These are phyloP conservation scores for Falco novaeseelandiae DNA, from an alignment of 2,797 vertebrate genomes.

Conservation along the genomic window DNA sequence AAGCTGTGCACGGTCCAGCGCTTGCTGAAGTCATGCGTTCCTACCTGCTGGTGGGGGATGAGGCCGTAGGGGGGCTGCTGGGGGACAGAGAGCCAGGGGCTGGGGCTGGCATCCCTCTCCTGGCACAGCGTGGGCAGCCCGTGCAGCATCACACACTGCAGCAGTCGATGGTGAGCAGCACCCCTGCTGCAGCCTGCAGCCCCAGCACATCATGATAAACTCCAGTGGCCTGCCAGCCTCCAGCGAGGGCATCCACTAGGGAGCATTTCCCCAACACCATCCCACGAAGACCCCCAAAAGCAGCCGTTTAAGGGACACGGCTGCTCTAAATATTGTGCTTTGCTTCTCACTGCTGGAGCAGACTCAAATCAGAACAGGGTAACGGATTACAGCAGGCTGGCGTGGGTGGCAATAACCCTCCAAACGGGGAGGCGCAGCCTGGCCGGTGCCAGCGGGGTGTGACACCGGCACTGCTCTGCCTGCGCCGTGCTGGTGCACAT, in stretches of 20 bases:
- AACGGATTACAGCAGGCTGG: background rate
- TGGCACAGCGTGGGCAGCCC: background rate
- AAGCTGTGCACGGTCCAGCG: background rate
- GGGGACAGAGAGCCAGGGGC: background rate
- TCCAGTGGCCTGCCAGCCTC: background rate
- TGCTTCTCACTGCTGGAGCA: background rate
- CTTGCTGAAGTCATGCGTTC: background rate
- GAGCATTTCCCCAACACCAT: background rate
- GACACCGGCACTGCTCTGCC: background rate
- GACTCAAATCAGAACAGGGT: background rate
- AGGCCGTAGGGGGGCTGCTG: background rate
- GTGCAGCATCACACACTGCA: background rate
- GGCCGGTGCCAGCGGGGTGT: background rate
- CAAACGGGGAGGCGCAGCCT: background rate
- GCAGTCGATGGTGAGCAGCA: fast-evolving
- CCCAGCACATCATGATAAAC: background rate
- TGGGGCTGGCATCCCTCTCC: background rate
- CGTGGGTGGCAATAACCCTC: fast-evolving
- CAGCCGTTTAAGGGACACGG: background rate
- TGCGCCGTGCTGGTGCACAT: fast-evolving
- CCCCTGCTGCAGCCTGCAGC: background rate
- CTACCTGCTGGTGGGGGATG: background rate
- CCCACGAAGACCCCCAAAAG: background rate
- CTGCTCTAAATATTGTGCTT: background rate
- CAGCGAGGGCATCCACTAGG: background rate